Base-by-base conservation (phyloP, 2,797 vertebrate genomes). In the Falco novaeseelandiae region DNA sequence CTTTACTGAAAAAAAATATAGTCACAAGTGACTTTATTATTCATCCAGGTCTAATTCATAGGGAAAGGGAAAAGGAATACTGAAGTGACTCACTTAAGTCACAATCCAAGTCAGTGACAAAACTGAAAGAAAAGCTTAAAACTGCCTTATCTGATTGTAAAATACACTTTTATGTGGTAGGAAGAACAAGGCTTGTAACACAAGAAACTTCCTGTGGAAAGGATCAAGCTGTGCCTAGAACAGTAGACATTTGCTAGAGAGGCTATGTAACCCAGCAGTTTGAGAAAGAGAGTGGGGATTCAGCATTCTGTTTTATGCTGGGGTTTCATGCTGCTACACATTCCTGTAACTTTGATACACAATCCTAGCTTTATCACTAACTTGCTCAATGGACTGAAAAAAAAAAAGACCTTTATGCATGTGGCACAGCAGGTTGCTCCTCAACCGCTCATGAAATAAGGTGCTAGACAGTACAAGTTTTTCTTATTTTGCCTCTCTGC, bases 101-200 rank as follows among this genome's bases (percentile, higher is more conserved):
- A 46, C 21, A 10, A 34, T 23, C 21, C 25, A 84, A 21, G 19
- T 83, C 34, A 49, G 25, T 23, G 40, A 16, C 38, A 69, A 76
- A 77, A 55, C n/a, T 21, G 26, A 40, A 76, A 93, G 30, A 42
- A 79, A 91, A 82, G 4, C 54, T 42, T 54, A 59, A 51, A 46
- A 70, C 25, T 9, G 40, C 23, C 9, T 26, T 9, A 62, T 15
- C 4, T 81, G 30, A 21, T 32, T 67, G 19, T 49, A 81, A 89
- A 85, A 63, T 44, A 19, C 8, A 38, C 11, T 48, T 3, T 0
- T 6, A 21, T 11, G 30, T 0, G 3, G 8, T 59, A 34, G 38
- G 49, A 80, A 55, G 29, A 27, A 27, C 44, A 65, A 42, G 21
- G 6, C 27, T 32, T 69, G 12, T 5, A 58, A n/a, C 10, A 30